A percentile compares a stretch with the other conserved stretches of the same genome.
Conservation (phyloP, 2,797 vertebrate genomes). For the Enoplosus armatus region DNA sequence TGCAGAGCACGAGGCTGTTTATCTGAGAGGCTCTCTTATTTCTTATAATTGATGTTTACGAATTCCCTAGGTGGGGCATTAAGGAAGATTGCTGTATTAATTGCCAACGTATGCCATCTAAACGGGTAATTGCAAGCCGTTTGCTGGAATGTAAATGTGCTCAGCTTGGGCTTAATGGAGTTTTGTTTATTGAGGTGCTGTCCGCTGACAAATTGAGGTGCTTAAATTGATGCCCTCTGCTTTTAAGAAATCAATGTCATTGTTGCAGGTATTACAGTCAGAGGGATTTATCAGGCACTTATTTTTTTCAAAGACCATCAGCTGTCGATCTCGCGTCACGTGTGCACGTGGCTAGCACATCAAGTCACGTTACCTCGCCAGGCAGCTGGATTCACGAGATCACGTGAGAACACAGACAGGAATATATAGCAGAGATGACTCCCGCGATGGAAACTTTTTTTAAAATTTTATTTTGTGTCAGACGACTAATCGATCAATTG, state of each 20-base stretch:
- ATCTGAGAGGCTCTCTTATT: conserved; percentile 62
- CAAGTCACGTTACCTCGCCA: too few relatives aligned
- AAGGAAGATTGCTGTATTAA: conserved; percentile 79
- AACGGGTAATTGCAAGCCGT: conserved; percentile 67
- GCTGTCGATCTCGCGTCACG: too few relatives aligned
- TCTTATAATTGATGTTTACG: conserved; percentile 75
- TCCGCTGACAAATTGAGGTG: conserved; percentile 40
- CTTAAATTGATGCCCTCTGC: conserved; percentile 39
- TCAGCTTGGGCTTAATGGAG: conserved; percentile 53
- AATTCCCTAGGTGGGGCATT: conserved; percentile 69
- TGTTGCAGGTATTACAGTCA: neutral
- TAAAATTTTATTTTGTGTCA: neutral
- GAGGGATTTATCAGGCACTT: too few relatives aligned
- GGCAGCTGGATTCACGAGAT: too few relatives aligned
- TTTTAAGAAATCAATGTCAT: conserved; percentile 31
- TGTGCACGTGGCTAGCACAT: too few relatives aligned
- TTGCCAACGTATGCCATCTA: conserved; percentile 66
- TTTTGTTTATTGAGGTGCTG: conserved; percentile 54
- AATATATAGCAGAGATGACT: too few relatives aligned
- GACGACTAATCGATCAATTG: neutral
- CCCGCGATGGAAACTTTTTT: too few relatives aligned
- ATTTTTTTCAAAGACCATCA: too few relatives aligned
- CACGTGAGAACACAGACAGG: too few relatives aligned
- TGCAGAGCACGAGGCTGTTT: conserved; percentile 34
- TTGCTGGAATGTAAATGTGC: conserved; percentile 65